Evolutionary conservation across 2,888 invertebrate species (phyloP).

Genomic region (Cheilosia vulpina): DNA sequence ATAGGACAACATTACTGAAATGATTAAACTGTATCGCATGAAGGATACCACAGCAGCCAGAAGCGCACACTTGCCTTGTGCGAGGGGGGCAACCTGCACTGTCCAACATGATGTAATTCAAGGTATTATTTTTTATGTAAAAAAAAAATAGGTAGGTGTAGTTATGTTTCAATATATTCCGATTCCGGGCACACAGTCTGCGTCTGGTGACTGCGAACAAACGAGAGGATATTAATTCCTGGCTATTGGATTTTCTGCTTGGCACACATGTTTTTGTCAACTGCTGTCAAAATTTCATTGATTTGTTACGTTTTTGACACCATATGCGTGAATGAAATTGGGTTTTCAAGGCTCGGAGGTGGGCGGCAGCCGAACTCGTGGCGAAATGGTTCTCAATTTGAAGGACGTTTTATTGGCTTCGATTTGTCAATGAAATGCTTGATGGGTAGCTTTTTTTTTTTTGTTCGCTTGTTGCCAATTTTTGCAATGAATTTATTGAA

Average conservation of each 20-base stretch:
- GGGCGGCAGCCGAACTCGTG: background rate
- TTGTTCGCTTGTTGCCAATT: too few relatives aligned
- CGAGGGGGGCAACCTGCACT: background rate
- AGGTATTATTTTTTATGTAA: slow-evolving; percentile 11
- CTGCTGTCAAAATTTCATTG: slow-evolving; percentile 35
- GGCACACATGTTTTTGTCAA: slow-evolving; percentile 10
- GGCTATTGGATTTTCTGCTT: background rate
- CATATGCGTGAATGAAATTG: slow-evolving; percentile 14
- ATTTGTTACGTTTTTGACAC: slow-evolving; percentile 17
- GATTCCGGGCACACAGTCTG: background rate
- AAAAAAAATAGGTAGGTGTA: background rate
- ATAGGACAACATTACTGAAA: slow-evolving; percentile 33
- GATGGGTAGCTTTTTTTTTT: too few relatives aligned
- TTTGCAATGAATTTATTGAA: too few relatives aligned
- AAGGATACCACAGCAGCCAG: background rate
- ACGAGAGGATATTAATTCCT: slow-evolving; percentile 32
- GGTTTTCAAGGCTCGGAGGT: background rate
- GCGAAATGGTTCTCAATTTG: background rate
- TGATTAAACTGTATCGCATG: slow-evolving; percentile 22
- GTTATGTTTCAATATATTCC: background rate
- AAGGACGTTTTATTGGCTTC: slow-evolving; percentile 13
- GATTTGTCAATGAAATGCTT: too few relatives aligned
- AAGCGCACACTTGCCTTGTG: background rate
- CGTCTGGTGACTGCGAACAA: background rate
- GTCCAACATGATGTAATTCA: slow-evolving; percentile 22